Evolutionary conservation across 2,888 invertebrate species (phyloP), one percentile per base, ranked within the genome.

Genomic region (Hypomecis punctinalis): DNA sequence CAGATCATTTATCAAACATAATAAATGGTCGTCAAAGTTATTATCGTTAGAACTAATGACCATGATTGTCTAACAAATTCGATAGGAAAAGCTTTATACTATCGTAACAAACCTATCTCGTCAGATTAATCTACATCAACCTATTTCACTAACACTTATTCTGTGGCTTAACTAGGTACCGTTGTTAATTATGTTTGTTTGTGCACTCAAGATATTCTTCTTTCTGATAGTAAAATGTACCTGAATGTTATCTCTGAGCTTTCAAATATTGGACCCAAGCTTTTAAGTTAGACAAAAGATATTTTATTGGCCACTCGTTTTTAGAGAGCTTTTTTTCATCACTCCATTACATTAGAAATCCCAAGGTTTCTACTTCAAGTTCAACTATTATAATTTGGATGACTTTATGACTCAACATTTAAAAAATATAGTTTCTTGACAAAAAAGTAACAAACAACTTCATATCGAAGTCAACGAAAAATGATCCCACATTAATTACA

Each of bases 231-330:
- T 52, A 52, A 40, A 40, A 11, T 58, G 37, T 62, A 62, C 56
- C 56, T 62, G 51, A 51, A 47, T 13, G 39, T 61, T 61, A 61
- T 56, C 55, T 61, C 8, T 49, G 43, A 49, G 33, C 23, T 37
- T 61, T 36, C 48, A 48, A 61, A 51, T 48, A 5, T 47, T 48
- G 48, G 55, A 11, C 42, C 6, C 23, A 10, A 52, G 13, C 23
- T 42, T 40, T 52, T 40, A 33, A 52, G 40, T 3, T 42, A 56
- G 37, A 58, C 57, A 58, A 64, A 39, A 45, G 49, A 35, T 37
- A 23, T 56, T 56, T 53, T 61, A 56, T 10, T 11, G 23, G 39
- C 61, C 65, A 65, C 60, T 61, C 33, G 64, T 56, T 13, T 62
- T 60, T 52, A 52, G 52, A 64, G 60, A 47, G 60, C 11, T 42